Conservation (phyloP, 2,888 invertebrate genomes). For the Lithophane socia region DNA sequence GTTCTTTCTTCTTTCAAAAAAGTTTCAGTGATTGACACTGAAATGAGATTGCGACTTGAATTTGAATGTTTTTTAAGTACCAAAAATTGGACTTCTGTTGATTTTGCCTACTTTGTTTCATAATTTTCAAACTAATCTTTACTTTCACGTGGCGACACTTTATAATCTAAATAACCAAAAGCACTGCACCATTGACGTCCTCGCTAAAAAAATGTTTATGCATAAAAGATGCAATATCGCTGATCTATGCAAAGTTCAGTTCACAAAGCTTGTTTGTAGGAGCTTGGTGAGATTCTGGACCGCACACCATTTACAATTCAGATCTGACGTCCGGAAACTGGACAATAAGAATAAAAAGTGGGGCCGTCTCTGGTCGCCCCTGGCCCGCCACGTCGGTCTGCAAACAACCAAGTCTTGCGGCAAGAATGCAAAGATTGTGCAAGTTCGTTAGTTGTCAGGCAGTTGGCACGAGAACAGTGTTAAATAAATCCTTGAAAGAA, state of each 20-base stretch:
- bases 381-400: constrained; percentile 24
- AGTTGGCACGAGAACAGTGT: constrained; percentile 38
- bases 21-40: too few relatives aligned
- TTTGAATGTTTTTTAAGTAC: too few relatives aligned
- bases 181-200: background rate
- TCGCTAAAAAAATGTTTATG: constrained; percentile 62
- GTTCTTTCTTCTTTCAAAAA: too few relatives aligned
- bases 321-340: constrained; percentile 61
- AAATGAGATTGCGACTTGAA: too few relatives aligned
- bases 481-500: constrained; percentile 48
- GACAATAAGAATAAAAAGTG: constrained; percentile 62
- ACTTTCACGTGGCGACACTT: background rate
- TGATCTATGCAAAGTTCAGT: constrained; percentile 58
- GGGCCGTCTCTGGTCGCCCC: background rate
- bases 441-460: constrained; percentile 47
- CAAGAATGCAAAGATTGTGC: constrained; percentile 53
- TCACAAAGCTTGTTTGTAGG: constrained; percentile 70
- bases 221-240: constrained; percentile 65
- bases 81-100: too few relatives aligned
- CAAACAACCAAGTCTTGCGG: constrained; percentile 50
- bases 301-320: constrained; percentile 69
- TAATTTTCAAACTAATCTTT: background rate
- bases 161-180: constrained; percentile 17
- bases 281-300: constrained; percentile 52
- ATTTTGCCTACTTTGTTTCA: background rate